Conservation (phyloP, 2,797 vertebrate genomes). For the Lagorchestes hirsutus region DNA sequence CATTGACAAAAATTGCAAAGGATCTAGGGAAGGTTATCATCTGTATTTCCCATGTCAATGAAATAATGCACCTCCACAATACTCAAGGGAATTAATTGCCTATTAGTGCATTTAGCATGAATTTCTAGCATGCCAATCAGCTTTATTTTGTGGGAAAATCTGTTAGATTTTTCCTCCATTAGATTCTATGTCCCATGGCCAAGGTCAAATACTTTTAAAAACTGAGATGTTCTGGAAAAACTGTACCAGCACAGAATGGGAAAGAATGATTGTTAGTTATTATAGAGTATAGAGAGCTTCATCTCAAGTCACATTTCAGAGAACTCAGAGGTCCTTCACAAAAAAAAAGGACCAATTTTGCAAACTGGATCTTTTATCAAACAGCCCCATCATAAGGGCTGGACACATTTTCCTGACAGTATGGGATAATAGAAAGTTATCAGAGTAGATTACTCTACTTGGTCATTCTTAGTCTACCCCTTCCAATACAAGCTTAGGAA, state of each 20-base stretch:
- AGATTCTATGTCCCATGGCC: not conserved
- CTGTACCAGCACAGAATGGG: not conserved
- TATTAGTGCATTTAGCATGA: not conserved
- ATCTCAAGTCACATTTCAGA: not conserved
- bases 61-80: not conserved
- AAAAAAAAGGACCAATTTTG: not conserved
- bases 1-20: not conserved
- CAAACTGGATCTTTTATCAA: not conserved
- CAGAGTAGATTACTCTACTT: not conserved
- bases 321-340: not conserved
- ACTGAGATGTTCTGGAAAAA: not conserved
- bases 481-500: not conserved
- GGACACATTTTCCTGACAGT: not conserved
- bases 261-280: not conserved
- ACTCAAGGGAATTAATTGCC: not conserved
- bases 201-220: not conserved
- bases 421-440: not conserved
- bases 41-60: not conserved
- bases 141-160: not conserved
- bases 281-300: not conserved
- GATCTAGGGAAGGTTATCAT: not conserved
- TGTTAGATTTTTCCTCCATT: not conserved
- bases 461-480: not conserved
- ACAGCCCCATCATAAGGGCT: not conserved
- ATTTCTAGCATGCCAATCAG: not conserved